Conservation (phyloP, 37 sponge, comb jelly and placozoan species). For the Spongia lamella region DNA sequence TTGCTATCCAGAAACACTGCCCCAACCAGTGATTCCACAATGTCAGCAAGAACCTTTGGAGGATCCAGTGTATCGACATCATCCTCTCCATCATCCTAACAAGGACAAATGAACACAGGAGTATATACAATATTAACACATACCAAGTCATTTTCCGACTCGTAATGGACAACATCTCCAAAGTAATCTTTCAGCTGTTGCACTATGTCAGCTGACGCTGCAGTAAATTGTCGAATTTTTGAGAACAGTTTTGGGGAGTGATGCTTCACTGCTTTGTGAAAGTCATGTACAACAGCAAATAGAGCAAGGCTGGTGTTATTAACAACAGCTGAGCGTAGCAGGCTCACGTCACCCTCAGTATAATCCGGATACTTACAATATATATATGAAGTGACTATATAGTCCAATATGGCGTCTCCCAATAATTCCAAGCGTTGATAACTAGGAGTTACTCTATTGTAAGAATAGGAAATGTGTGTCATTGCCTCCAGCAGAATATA, state of each 20-base stretch:
- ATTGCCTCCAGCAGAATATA: conserved; percentile 81
- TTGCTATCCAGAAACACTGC: conserved; percentile 94
- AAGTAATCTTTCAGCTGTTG: not conserved
- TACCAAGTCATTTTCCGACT: not conserved
- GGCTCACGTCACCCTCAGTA: conserved; percentile 80
- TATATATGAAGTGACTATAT: conserved; percentile 75
- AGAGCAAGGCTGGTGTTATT: conserved; percentile 86
- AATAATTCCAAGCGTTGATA: conserved; percentile 98
- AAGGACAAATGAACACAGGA: not conserved
- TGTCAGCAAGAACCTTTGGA: conserved; percentile 92
- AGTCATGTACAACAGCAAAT: conserved; percentile 35
- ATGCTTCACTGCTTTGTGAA: conserved; percentile 54
- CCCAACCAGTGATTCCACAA: conserved; percentile 90
- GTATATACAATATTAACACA: not conserved
- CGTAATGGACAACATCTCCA: not conserved
- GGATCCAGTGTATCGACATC: conserved; percentile 65
- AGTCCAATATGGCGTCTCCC: conserved; percentile 96
- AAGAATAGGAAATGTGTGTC: conserved; percentile 90
- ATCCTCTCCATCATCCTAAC: conserved; percentile 17
- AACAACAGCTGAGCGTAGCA: conserved; percentile 85
- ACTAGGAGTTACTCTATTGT: conserved; percentile 83
- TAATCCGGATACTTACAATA: conserved; percentile 64
- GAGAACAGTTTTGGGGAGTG: conserved; percentile 50
- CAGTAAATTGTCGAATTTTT: conserved; percentile 19
- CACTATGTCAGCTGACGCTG: conserved; percentile 11